Conservation (phyloP, 2,797 vertebrate species). For the Staurois parvus region DNA sequence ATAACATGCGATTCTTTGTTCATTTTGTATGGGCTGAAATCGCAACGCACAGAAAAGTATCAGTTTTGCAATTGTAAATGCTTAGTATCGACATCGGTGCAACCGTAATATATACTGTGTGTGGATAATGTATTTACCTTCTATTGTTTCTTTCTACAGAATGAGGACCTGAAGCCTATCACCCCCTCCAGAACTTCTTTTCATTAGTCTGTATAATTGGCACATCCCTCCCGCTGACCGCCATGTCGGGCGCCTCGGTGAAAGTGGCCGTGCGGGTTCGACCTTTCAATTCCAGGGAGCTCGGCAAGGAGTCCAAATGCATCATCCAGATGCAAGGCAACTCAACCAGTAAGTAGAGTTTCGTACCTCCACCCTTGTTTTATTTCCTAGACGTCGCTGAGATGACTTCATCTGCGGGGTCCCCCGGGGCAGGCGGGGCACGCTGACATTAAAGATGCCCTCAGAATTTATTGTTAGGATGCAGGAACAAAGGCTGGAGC, state of each 20-base stretch:
- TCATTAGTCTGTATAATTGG: conserved; percentile 14
- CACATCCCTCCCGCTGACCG: conserved; percentile 61
- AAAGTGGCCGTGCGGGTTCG: conserved; percentile 97
- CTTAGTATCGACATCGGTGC: too few relatives aligned
- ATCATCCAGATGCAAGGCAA: conserved; percentile 99
- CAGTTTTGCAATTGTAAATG: too few relatives aligned
- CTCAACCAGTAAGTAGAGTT: conserved; percentile 91
- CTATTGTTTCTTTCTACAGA: conserved; percentile 21
- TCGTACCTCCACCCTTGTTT: not conserved
- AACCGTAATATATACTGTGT: too few relatives aligned
- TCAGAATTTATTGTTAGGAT: not conserved
- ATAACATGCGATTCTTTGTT: too few relatives aligned
- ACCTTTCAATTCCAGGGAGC: conserved; percentile 96
- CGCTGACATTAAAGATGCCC: not conserved
- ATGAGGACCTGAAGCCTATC: conserved; percentile 32
- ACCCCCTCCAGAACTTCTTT: not conserved
- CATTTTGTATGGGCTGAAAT: too few relatives aligned
- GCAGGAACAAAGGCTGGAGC: not conserved
- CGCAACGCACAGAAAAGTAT: too few relatives aligned
- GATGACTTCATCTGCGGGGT: conserved; percentile 12
- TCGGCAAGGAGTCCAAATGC: conserved; percentile 95
- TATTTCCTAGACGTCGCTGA: not conserved
- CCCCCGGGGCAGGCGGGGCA: not conserved
- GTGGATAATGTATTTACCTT: not conserved
- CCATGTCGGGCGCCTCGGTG: conserved; percentile 97